Conservation (phyloP, 2,113 vertebrate species). For the Bombycilla garrulus region DNA sequence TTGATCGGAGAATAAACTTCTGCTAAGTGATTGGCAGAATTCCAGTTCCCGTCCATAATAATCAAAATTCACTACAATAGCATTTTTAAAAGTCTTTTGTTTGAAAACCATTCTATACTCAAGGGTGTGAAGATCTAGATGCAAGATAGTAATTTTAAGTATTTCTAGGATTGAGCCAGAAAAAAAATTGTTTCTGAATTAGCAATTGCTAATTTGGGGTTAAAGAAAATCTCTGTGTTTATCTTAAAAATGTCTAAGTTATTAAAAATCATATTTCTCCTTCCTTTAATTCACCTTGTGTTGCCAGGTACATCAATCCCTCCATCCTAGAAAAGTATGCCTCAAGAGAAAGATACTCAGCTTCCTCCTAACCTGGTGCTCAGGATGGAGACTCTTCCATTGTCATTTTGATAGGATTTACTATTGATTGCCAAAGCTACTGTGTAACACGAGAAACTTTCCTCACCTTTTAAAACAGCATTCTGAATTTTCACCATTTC, state of each 20-base stretch:
- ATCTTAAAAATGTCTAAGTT: not conserved
- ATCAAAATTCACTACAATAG: constrained; percentile 12
- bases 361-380: not conserved
- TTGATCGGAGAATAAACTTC: constrained; percentile 45
- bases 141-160: not conserved
- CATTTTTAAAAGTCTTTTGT: not conserved
- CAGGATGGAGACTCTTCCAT: not conserved
- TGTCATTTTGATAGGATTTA: not conserved
- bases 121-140: not conserved
- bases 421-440: not conserved
- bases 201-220: not conserved
- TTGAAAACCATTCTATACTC: not conserved
- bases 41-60: constrained; percentile 17
- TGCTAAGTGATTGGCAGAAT: constrained; percentile 19
- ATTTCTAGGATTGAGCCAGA: not conserved
- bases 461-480: not conserved
- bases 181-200: not conserved
- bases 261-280: not conserved
- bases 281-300: not conserved
- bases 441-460: not conserved
- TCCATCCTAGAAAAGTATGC: not conserved
- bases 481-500: not conserved
- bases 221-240: not conserved
- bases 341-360: not conserved
- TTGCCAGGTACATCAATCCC: not conserved